Conservation (phyloP, 2,888 invertebrate genomes). For the Magallana nippona region DNA sequence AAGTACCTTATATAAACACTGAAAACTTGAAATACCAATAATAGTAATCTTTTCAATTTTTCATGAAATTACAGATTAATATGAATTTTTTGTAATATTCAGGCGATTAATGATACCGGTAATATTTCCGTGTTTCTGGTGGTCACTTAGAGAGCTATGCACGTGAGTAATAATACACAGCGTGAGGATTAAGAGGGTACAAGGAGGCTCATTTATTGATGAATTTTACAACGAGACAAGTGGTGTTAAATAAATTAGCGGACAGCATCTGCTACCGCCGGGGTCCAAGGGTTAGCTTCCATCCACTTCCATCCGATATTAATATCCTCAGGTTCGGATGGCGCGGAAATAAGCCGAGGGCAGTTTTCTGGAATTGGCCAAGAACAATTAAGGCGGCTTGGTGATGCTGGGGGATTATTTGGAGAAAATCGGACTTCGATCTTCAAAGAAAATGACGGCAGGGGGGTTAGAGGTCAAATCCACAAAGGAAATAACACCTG, state of each 20-base stretch:
- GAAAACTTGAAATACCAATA: no score
- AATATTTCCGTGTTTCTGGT: no score
- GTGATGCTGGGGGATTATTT: conserved; percentile 3
- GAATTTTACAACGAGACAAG: conserved; percentile 30
- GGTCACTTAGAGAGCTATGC: no score
- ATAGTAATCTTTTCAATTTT: no score
- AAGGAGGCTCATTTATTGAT: neutral
- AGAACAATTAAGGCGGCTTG: neutral
- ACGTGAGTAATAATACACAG: no score
- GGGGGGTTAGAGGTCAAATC: neutral
- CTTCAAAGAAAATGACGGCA: neutral
- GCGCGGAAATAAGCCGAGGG: neutral
- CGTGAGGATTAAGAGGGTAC: neutral
- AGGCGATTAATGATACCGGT: no score
- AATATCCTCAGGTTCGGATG: neutral
- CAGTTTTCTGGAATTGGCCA: conserved; percentile 14
- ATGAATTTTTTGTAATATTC: no score
- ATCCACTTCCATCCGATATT: conserved; percentile 16
- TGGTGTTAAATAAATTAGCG: conserved; percentile 27
- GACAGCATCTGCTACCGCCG: conserved; percentile 5
- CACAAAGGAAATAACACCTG: no score
- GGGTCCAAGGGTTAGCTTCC: neutral
- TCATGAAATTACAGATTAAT: no score
- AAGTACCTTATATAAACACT: no score
- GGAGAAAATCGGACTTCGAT: conserved; percentile 14